Evolutionary conservation across 2,113 vertebrate species (phyloP).

Genomic region (rat (Rattus norvegicus)): DNA sequence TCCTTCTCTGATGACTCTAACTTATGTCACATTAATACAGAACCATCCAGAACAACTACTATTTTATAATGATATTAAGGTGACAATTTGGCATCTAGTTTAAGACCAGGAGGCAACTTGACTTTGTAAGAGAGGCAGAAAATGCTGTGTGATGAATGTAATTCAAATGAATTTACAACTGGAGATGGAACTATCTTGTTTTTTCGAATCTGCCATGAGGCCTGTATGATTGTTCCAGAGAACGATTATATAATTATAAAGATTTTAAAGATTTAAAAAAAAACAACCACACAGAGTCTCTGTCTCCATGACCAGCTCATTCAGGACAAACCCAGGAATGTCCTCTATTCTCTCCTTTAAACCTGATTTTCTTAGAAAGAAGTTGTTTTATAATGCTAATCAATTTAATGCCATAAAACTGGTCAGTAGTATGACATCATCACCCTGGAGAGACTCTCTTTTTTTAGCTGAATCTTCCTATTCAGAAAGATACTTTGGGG

Average conservation of each 20-base stretch:
- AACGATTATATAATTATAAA: not conserved
- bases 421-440: constrained; percentile 51
- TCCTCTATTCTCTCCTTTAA: not conserved
- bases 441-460: constrained; percentile 73
- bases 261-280: not conserved
- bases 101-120: not conserved
- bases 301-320: not conserved
- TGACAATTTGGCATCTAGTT: not conserved
- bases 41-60: not conserved
- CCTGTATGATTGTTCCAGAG: not conserved
- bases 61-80: not conserved
- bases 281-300: not conserved
- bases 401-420: not conserved
- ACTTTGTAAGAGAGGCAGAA: not conserved
- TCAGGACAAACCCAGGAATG: not conserved
- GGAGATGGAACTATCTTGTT: not conserved
- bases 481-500: not conserved
- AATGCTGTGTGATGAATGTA: not conserved
- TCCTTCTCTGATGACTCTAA: not conserved
- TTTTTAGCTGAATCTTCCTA: constrained; percentile 63
- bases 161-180: not conserved
- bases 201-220: not conserved
- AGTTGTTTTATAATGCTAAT: constrained; percentile 6
- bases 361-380: constrained; percentile 47
- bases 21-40: not conserved